phyloP scores from a whole-genome alignment of 2,888 invertebrate genomes.

The Lomographa bimaculata region DNA sequence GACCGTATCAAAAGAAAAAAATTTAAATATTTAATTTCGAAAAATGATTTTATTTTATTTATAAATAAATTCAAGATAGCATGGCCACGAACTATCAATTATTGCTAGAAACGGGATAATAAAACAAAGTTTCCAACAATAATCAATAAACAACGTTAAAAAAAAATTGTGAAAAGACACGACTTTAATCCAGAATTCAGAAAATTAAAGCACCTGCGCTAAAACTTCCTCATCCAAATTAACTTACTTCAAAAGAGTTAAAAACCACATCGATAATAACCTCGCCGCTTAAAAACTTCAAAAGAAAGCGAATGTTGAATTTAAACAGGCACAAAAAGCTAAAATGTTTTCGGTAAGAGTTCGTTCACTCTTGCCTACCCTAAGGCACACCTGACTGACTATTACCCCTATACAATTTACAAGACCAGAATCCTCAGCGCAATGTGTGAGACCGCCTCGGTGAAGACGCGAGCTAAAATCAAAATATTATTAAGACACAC shows the following conservation, averaged over 20 bases:
- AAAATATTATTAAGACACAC: slow-evolving; percentile 11
- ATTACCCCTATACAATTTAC: slow-evolving; percentile 63
- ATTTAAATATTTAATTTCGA: too few relatives aligned
- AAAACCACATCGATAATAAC: slow-evolving; percentile 34
- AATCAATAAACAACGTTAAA: too few relatives aligned
- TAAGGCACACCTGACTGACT: slow-evolving; percentile 56
- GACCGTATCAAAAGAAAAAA: too few relatives aligned
- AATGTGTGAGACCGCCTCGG: slow-evolving; percentile 69
- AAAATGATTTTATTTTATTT: too few relatives aligned
- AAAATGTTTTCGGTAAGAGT: slow-evolving; percentile 44
- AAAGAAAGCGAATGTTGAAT: slow-evolving; percentile 49
- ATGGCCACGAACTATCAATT: too few relatives aligned
- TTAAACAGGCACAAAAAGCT: slow-evolving; percentile 36
- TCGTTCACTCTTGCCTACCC: slow-evolving; percentile 57
- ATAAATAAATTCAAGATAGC: too few relatives aligned
- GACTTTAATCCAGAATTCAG: too few relatives aligned
- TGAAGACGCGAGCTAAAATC: slow-evolving; percentile 18
- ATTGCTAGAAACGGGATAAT: too few relatives aligned
- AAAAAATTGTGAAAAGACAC: too few relatives aligned
- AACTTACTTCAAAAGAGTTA: slow-evolving; percentile 29
- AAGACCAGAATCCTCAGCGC: slow-evolving; percentile 52
- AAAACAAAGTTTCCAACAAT: too few relatives aligned
- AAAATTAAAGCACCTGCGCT: slow-evolving; percentile 12
- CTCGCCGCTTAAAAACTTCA: slow-evolving; percentile 41
- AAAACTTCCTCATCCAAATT: slow-evolving; percentile 32